Percentiles rank a stretch among this genome's conserved stretches.
Evolutionary conservation across 64 coral and sea anemone genomes (phyloP).

Genomic region (Dendronephthya gigantea): DNA sequence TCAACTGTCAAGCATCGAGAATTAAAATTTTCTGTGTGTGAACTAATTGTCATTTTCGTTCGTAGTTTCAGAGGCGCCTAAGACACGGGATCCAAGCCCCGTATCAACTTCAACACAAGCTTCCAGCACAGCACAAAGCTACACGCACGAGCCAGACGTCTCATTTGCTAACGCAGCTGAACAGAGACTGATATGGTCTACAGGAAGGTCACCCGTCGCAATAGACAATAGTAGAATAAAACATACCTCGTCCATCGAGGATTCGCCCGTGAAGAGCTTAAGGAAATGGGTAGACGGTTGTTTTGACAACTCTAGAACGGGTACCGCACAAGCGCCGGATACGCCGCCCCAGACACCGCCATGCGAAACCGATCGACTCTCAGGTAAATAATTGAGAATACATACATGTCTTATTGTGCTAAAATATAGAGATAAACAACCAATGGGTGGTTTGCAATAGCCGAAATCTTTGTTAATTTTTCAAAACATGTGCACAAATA

Average conservation of each 20-base stretch:
- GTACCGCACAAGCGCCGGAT: background rate
- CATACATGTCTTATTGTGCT: background rate
- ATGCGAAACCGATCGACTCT: background rate
- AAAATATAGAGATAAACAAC: too few relatives aligned
- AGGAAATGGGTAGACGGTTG: constrained; percentile 99
- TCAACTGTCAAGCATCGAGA: too few relatives aligned
- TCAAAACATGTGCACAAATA: too few relatives aligned
- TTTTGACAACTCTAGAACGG: constrained; percentile 42
- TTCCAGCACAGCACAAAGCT: constrained; percentile 12
- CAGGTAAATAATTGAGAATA: background rate
- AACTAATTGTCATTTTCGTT: background rate
- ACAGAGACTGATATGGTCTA: constrained; percentile 6
- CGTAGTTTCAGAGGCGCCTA: background rate
- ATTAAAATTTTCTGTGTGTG: background rate
- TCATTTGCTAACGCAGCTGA: background rate
- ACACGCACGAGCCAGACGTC: background rate
- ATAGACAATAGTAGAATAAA: constrained; percentile 19
- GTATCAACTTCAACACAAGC: constrained; percentile 12
- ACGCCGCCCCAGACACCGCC: constrained; percentile 13
- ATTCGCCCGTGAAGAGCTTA: constrained; percentile 93
- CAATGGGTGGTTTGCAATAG: too few relatives aligned
- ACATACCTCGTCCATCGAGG: constrained; percentile 35
- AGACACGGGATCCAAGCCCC: background rate
- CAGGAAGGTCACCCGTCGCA: constrained; percentile 12
- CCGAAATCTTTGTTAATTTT: too few relatives aligned